Percentiles rank a stretch among this genome's conserved stretches.
phyloP scores from a whole-genome alignment of 2,113 vertebrate genomes.

The Tympanuchus pallidicinctus region DNA sequence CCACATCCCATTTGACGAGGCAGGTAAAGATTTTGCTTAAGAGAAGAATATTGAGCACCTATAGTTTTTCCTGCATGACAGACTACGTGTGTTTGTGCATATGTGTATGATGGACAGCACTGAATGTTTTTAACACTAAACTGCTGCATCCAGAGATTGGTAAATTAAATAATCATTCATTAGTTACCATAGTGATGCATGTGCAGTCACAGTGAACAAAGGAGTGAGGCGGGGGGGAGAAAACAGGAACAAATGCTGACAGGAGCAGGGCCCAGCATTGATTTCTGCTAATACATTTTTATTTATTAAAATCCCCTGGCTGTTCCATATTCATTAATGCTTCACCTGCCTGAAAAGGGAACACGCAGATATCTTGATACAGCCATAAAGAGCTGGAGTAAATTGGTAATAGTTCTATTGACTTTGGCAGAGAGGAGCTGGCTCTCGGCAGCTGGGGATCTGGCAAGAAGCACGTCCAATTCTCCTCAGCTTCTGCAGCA shows the following conservation, averaged over 20 bases:
- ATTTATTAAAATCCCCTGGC: constrained; percentile 9
- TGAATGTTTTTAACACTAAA: constrained; percentile 53
- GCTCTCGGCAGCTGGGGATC: neutral
- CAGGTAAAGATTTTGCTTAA: neutral
- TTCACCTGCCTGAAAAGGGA: constrained; percentile 1
- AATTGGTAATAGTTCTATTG: neutral
- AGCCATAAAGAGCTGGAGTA: neutral
- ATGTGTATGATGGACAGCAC: neutral
- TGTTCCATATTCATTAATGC: neutral
- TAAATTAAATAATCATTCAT: constrained; percentile 67
- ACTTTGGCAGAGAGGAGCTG: neutral
- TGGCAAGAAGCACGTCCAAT: neutral
- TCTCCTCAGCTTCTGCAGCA: constrained; percentile 2
- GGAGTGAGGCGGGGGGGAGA: neutral
- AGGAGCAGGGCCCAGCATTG: neutral
- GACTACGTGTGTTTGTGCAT: neutral
- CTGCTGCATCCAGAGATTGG: neutral
- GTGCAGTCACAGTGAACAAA: constrained; percentile 36
- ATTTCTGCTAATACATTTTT: constrained; percentile 27
- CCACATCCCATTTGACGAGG: neutral
- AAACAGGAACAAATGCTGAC: neutral
- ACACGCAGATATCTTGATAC: neutral
- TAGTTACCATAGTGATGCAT: constrained; percentile 60
- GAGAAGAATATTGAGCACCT: constrained; percentile 8
- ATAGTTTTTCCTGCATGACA: neutral